Percentiles rank a stretch among this genome's conserved stretches.
Conservation (phyloP, 2,888 invertebrate species). For the Automeris io region DNA sequence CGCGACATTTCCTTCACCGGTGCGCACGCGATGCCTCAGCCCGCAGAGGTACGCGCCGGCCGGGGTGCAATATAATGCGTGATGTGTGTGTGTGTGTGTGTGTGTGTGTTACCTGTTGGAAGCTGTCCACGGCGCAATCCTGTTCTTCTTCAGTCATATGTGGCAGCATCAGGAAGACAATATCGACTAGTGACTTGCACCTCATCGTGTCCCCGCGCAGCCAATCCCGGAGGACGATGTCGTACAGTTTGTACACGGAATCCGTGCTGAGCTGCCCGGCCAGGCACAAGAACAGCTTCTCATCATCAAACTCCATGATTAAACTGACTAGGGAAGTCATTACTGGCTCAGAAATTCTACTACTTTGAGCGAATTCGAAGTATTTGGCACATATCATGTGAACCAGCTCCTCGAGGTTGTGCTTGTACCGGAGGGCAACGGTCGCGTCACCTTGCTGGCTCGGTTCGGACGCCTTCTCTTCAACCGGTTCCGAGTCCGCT, state of each 20-base stretch:
- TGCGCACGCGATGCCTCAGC: background rate
- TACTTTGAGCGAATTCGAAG: slow-evolving; percentile 68
- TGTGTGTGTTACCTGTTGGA: slow-evolving; percentile 78
- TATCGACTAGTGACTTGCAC: slow-evolving; percentile 74
- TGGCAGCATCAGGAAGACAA: slow-evolving; percentile 78
- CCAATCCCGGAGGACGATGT: slow-evolving; percentile 60
- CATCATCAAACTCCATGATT: slow-evolving; percentile 74
- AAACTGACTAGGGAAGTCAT: slow-evolving; percentile 72
- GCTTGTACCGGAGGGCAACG: slow-evolving; percentile 43
- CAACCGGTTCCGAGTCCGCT: slow-evolving; percentile 21
- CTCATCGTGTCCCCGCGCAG: slow-evolving; percentile 66
- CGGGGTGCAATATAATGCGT: no score
- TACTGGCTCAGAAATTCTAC: slow-evolving; percentile 53
- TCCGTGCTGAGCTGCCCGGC: slow-evolving; percentile 37
- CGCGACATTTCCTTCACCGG: background rate
- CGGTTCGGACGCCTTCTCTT: background rate
- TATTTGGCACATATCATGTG: slow-evolving; percentile 69
- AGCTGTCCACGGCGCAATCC: slow-evolving; percentile 68
- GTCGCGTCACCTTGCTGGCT: slow-evolving; percentile 20
- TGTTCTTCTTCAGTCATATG: slow-evolving; percentile 74
- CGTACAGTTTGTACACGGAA: slow-evolving; percentile 39
- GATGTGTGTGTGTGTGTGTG: no score
- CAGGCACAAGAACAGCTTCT: slow-evolving; percentile 70
- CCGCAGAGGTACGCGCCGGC: no score
- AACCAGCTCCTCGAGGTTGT: slow-evolving; percentile 60